Evolutionary conservation across 2,888 invertebrate genomes (phyloP), one percentile per base, ranked within the genome.

Genomic region (Noctua comes): DNA sequence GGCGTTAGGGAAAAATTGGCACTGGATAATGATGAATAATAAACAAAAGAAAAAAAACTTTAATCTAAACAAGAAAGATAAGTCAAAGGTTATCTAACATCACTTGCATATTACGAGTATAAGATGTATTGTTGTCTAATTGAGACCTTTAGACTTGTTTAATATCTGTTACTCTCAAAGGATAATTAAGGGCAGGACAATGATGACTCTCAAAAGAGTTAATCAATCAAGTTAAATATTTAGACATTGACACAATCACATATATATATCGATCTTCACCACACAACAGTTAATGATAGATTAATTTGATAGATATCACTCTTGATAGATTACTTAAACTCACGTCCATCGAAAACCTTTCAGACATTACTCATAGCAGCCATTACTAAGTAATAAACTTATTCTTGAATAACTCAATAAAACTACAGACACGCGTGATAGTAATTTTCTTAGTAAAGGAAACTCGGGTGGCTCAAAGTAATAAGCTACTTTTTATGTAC

Each of bases 401-500:
- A 57, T n/a, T 57, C 57, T 46, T 36, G 40, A 43, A 59, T 43
- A 43, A 59, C 77, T 69, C 80, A 46, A 46, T 74, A 46, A 46
- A 16, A 73, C 1, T 68, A n/a, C 4, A 46, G 46, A 16, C 13
- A 46, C 16, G 46, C 46, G 4, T 46, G 46, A 46, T 16, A 46
- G 16, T 16, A 43, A 54, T 36, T 36, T 71, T 16, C 43, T 62
- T 64, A 16, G 8, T 18, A 31, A 64, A 76, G 7, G 48, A 79
- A 65, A 51, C 76, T 79, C 7, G 40, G 48, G 27, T 66, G 6
- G 18, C 36, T 66, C 66, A 66, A 57, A 40, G 51, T 66, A 83
- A 69, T 66, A 80, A 66, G 40, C n/a, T 36, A 54, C 73, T 73
- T 71, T 84, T 66, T 84, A 82, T 77, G 8, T 78, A 74, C 62